Base-by-base conservation (phyloP, 2,113 vertebrate genomes). In the Xiphophorus couchianus region DNA sequence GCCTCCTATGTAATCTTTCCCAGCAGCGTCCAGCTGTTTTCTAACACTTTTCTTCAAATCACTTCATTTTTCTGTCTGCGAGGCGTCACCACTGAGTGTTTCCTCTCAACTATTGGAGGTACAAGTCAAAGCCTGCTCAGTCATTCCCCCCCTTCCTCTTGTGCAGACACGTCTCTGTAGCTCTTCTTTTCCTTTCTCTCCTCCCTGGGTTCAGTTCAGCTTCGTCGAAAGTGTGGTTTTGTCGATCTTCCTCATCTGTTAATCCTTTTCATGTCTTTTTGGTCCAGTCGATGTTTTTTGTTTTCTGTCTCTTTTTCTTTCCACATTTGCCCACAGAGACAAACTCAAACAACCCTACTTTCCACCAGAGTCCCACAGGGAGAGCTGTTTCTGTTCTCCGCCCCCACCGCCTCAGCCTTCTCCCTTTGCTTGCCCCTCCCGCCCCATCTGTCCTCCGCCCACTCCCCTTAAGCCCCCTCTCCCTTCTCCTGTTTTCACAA, bases 371-470 rank as follows among this genome's bases (percentile, higher is more conserved):
- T 66, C 71, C 63, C 65, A 78, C 68, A 84, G 73, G 74, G 64
- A 12, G 77, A 82, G 83, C 75, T 81, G 69, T 78, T 73, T 78
- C 76, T 71, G 71, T 71, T 88, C 79, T 83, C 78, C 84, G 33
- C 91, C 81, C 82, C 86, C 66, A 73, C 33, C 54, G 44, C 62
- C 76, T 67, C 69, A 77, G 42, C 66, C 69, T 81, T 69, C 51
- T 25, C 65, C 42, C 74, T 68, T 68, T 69, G 62, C 66, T 76
- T 63, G 71, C 75, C 76, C 83, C 82, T 81, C 78, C 76, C 71
- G 71, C 80, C 73, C 48, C 69, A 15, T 68, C 69, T 22, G 69
- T 76, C 82, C 82, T 73, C 83, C 71, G 30, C 90, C 88, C 78
- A 84, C 80, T 73, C 48, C 80, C 70, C 74, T 64, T 48, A 78